Percentiles rank a stretch among this genome's conserved stretches.
phyloP scores from a whole-genome alignment of 1,140 invertebrate species.

The Myzus persicae region DNA sequence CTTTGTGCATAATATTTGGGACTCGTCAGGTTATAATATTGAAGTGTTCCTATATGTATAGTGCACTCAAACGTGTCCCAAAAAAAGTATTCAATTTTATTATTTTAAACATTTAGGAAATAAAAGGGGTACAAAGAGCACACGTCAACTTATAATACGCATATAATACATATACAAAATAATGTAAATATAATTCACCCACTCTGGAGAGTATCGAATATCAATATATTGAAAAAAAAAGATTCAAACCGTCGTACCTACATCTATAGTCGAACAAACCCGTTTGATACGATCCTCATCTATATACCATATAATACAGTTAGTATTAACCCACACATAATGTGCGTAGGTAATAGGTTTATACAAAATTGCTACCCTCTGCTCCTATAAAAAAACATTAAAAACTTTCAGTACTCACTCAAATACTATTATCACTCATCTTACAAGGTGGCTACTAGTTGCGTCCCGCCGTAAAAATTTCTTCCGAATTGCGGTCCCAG shows the following conservation, averaged over 20 bases:
- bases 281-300: neutral
- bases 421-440: no score
- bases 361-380: no score
- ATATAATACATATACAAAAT: neutral
- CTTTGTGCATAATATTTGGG: neutral
- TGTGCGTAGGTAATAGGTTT: no score
- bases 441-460: no score
- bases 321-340: no score
- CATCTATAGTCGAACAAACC: neutral
- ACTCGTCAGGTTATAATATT: neutral
- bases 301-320: neutral
- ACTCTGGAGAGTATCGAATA: neutral
- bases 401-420: no score
- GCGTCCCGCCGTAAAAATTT: no score
- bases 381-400: no score
- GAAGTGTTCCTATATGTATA: neutral
- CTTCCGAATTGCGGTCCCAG: no score
- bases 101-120: neutral
- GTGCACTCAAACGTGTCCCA: no score
- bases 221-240: neutral
- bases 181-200: neutral
- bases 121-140: neutral
- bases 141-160: neutral
- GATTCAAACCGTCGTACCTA: neutral
- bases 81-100: neutral